Conservation (phyloP, 1,140 invertebrate genomes). For the Heliothis virescens region DNA sequence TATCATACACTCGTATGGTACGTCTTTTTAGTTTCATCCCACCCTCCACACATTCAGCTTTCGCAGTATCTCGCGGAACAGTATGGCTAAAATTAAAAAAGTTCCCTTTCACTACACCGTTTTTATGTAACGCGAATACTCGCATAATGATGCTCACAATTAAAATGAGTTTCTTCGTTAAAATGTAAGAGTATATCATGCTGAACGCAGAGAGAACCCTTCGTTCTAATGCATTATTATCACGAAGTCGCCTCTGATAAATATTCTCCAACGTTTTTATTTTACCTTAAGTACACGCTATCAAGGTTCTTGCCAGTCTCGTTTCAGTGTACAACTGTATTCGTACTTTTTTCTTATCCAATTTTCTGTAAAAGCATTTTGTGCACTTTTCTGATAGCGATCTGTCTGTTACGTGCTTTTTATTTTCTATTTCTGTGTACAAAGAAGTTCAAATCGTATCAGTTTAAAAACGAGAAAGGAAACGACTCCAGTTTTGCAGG, state of each 20-base stretch:
- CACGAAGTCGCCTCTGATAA: conserved; percentile 18
- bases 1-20: not conserved
- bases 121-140: conserved; percentile 49
- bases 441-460: conserved; percentile 23
- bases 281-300: conserved; percentile 2
- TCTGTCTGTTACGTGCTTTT: conserved; percentile 16
- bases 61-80: conserved; percentile 24
- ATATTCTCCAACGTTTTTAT: not conserved
- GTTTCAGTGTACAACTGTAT: conserved; percentile 11
- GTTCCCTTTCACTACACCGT: conserved; percentile 35
- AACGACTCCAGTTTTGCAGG: conserved; percentile 40
- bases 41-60: conserved; percentile 6
- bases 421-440: conserved; percentile 23
- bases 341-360: conserved; percentile 19
- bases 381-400: conserved; percentile 35
- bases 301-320: not conserved
- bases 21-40: conserved; percentile 6
- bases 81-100: conserved; percentile 50
- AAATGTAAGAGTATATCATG: conserved; percentile 42
- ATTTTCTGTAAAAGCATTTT: conserved; percentile 30
- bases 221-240: conserved; percentile 18
- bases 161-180: conserved; percentile 58
- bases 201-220: not conserved
- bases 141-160: conserved; percentile 55
- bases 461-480: conserved; percentile 17